Base-by-base conservation (phyloP, 2,888 invertebrate genomes). In the Shargacucullia verbasci region DNA sequence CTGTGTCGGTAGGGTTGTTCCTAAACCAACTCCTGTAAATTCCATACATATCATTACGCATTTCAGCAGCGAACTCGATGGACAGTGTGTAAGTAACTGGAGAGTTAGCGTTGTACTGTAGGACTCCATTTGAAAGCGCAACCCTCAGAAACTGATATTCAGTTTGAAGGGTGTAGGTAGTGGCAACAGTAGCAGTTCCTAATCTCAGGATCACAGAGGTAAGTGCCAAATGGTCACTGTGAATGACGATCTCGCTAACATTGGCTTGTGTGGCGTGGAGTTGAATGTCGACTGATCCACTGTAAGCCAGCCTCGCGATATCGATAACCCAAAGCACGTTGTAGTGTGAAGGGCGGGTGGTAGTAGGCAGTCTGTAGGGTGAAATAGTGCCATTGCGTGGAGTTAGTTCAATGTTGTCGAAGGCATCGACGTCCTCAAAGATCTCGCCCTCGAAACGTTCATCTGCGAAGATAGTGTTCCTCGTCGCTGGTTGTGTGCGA, bases 291-390 rank as follows among this genome's bases (percentile, higher is more conserved):
- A 92, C 91, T 0, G 35, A 38, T 0, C 95, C 95, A 1, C 60
- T 39, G 52, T 94, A 94, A 0, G 53, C 9, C 11, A 81, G 64
- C 2, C 35, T 39, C 0, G 63, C 44, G 0, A 95, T 85, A 53
- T 94, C 84, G 0, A 95, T 90, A 0, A 69, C 75, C 76, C 96
- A 87, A 0, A 86, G 65, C 0, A 96, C 77, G 0, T 89, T 80
- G 71, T 96, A 97, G 25, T 86, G 84, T 0, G 49, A 66, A 0
- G 96, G 96, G 12, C 56, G 70, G 0, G 96, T 91, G 0, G 90
- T 89, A 0, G 75, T 88, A 0, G 95, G 95, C 2, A 95, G 84
- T 29, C 95, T 84, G 74, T 88, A 95, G 9, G 80, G 69, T n/a
- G 79, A 80, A 0, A 54, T 34, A 5, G 39, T 52, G 10, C 60